Conservation (phyloP, 2,797 vertebrate genomes). For the Kryptolebias ocellatus region DNA sequence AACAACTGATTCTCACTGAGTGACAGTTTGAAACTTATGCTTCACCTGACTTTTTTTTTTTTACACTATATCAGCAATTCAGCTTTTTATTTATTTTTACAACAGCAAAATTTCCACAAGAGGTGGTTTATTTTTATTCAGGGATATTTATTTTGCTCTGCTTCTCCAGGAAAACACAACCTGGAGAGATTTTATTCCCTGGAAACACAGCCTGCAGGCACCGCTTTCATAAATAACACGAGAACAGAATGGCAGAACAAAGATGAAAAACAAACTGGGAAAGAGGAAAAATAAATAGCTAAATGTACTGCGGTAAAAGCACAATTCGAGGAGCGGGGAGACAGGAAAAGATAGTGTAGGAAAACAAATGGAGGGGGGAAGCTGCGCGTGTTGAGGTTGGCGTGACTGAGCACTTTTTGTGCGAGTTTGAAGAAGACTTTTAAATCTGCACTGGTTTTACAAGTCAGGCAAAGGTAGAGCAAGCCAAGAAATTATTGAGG, state of each 20-base stretch:
- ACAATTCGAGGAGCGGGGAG: constrained; percentile 11
- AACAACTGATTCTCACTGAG: not conserved
- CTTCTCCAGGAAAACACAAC: constrained; percentile 42
- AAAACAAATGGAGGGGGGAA: constrained; percentile 37
- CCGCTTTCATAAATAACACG: constrained; percentile 57
- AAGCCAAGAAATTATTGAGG: not conserved
- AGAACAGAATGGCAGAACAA: constrained; percentile 13
- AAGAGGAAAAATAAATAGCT: not conserved
- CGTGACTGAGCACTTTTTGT: constrained; percentile 33
- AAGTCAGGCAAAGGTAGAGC: not conserved
- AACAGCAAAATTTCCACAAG: constrained; percentile 16
- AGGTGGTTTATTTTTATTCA: constrained; percentile 26
- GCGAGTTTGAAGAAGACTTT: constrained; percentile 34
- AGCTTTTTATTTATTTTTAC: not conserved
- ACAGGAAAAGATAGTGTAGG: not conserved
- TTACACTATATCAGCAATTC: not conserved
- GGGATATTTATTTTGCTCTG: constrained; percentile 36
- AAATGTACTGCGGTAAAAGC: constrained; percentile 26
- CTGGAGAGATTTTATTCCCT: constrained; percentile 38
- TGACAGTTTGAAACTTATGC: constrained; percentile 1
- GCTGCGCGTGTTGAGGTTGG: constrained; percentile 27
- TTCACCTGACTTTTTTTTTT: not conserved
- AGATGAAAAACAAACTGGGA: not conserved
- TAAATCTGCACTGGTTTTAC: constrained; percentile 23
- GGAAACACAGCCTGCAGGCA: constrained; percentile 25